These are phyloP conservation scores for Neosalanx taihuensis DNA, from an alignment of 2,797 vertebrate species.

Conservation along the genomic window DNA sequence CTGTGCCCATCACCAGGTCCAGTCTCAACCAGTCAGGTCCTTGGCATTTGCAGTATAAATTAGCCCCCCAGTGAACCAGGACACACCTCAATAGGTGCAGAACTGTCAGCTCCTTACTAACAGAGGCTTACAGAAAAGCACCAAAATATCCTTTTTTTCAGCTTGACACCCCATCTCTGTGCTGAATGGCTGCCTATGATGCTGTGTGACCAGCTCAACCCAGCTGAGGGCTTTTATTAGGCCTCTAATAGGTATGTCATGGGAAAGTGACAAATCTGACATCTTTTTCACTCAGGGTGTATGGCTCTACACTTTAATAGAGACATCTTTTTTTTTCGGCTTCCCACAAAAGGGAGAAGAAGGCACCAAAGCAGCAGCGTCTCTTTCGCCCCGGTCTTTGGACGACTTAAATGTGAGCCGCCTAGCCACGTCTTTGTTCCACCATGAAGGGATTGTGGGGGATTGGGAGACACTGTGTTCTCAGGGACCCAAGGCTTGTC, in stretches of 20 bases:
- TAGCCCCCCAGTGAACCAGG: conserved; percentile 63
- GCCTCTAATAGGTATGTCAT: conserved; percentile 74
- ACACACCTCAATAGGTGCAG: conserved; percentile 62
- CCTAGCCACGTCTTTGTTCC: conserved; percentile 59
- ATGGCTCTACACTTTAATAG: conserved; percentile 60
- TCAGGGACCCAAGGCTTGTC: conserved; percentile 44
- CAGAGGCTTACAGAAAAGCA: conserved; percentile 45
- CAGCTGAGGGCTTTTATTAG: conserved; percentile 68
- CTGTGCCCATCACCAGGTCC: conserved; percentile 46
- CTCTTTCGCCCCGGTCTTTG: conserved; percentile 49
- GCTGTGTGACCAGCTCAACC: conserved; percentile 61
- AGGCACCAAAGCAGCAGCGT: conserved; percentile 41
- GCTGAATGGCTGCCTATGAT: conserved; percentile 58
- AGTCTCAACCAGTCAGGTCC: conserved; percentile 51
- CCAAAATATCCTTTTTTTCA: conserved; percentile 54
- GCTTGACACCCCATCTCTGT: conserved; percentile 56
- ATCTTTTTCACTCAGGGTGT: conserved; percentile 65
- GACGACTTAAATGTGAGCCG: conserved; percentile 51
- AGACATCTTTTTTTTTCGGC: conserved; percentile 57
- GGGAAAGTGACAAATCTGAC: conserved; percentile 77
- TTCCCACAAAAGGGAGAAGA: conserved; percentile 55
- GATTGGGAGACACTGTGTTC: conserved; percentile 52
- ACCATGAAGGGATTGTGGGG: conserved; percentile 51
- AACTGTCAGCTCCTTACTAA: conserved; percentile 54
- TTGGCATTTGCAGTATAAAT: conserved; percentile 74